phyloP scores from a whole-genome alignment of 2,113 vertebrate species.

The Malurus elegans region DNA sequence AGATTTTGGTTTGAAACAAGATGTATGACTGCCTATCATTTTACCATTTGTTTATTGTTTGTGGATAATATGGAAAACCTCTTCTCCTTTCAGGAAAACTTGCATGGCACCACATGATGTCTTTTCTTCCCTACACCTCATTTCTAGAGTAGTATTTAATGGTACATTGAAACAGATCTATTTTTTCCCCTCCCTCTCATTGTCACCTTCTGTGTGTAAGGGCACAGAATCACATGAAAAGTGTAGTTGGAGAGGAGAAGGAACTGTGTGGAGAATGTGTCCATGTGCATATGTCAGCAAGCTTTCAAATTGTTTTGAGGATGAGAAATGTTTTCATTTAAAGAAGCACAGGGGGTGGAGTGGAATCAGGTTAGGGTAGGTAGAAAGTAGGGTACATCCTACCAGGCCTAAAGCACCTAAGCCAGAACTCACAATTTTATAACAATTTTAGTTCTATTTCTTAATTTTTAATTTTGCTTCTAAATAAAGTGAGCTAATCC shows the following conservation, averaged over 20 bases:
- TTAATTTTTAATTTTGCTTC: not conserved
- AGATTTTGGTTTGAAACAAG: slow-evolving; percentile 16
- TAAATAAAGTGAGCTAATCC: not conserved
- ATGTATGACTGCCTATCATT: not conserved
- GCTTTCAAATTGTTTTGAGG: not conserved
- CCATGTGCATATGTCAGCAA: not conserved
- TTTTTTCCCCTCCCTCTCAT: accelerated
- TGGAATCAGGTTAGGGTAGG: not conserved
- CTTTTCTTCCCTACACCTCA: not conserved
- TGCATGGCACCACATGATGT: not conserved
- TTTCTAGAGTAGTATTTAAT: not conserved
- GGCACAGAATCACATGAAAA: not conserved
- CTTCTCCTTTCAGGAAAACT: not conserved
- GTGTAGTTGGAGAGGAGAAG: not conserved
- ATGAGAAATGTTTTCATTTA: not conserved
- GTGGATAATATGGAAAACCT: not conserved
- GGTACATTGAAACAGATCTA: not conserved
- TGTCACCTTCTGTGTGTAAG: not conserved
- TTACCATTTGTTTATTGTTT: not conserved
- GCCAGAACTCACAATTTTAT: not conserved
- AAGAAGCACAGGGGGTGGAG: not conserved
- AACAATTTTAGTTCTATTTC: not conserved
- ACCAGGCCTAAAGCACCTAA: not conserved
- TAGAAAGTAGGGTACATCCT: not conserved
- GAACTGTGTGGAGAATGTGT: not conserved